Evolutionary conservation across 1,140 invertebrate species (phyloP).

Genomic region (Laodelphax striatellus): DNA sequence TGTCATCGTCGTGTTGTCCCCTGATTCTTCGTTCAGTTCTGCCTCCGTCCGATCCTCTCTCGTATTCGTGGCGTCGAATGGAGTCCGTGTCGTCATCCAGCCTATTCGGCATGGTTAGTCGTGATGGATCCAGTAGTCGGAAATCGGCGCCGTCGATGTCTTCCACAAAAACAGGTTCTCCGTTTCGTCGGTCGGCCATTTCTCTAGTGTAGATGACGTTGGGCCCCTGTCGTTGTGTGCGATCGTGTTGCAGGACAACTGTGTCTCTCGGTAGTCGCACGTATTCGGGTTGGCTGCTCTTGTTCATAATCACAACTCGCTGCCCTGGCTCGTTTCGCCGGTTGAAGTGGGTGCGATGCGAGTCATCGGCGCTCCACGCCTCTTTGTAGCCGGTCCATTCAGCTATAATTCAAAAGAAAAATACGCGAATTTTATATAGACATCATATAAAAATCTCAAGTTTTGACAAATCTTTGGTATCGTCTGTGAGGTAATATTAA

Average conservation of each 20-base stretch:
- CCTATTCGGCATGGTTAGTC: constrained; percentile 11
- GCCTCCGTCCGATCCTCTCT: constrained; percentile 54
- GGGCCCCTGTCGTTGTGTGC: background rate
- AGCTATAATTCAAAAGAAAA: constrained; percentile 26
- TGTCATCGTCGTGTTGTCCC: constrained; percentile 23
- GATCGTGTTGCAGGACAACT: background rate
- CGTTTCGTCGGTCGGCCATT: constrained; percentile 23
- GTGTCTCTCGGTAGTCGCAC: background rate
- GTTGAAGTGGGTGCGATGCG: constrained; percentile 53
- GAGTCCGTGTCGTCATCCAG: constrained; percentile 49
- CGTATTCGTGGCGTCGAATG: constrained; percentile 56
- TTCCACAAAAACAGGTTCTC: constrained; percentile 30
- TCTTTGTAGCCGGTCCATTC: constrained; percentile 57
- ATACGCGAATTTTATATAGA: too few relatives aligned
- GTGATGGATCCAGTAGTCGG: constrained; percentile 19
- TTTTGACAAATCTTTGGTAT: too few relatives aligned
- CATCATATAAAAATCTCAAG: too few relatives aligned
- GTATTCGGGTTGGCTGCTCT: background rate
- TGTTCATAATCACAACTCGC: constrained; percentile 7
- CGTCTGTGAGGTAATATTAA: too few relatives aligned
- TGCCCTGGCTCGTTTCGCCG: constrained; percentile 36
- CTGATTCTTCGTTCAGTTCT: constrained; percentile 31
- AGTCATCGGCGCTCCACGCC: constrained; percentile 60
- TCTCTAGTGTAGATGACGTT: constrained; percentile 42
- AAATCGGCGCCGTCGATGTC: constrained; percentile 32